These are phyloP conservation scores for Metellina segmentata DNA, from an alignment of 2,888 invertebrate species.

Conservation along the genomic window DNA sequence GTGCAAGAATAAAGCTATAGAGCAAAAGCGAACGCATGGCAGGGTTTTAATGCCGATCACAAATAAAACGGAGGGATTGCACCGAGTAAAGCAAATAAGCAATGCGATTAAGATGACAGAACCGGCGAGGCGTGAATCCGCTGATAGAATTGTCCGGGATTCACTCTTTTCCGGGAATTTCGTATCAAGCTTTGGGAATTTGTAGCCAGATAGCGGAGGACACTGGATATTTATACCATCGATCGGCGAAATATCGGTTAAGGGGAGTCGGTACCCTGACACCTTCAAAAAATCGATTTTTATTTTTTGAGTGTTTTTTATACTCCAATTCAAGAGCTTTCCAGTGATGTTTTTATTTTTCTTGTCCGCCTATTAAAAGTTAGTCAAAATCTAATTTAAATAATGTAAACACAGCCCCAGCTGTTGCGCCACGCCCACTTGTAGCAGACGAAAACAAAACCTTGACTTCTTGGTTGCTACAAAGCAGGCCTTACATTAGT, in stretches of 20 bases:
- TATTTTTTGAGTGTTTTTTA: no score
- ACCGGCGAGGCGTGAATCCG: slow-evolving; percentile 22
- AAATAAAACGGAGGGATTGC: slow-evolving; percentile 46
- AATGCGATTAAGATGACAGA: slow-evolving; percentile 55
- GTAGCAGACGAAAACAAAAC: no score
- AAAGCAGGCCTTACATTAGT: no score
- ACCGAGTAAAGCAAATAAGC: slow-evolving; percentile 46
- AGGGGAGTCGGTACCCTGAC: no score
- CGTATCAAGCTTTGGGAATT: not conserved
- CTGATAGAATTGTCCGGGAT: slow-evolving; percentile 56
- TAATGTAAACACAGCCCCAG: no score
- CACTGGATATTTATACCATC: not conserved
- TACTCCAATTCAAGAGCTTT: no score
- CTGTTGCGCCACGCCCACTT: no score
- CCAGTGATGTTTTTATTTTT: no score
- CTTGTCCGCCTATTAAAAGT: no score
- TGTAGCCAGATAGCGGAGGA: not conserved
- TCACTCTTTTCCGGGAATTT: slow-evolving; percentile 20
- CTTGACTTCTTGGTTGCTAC: no score
- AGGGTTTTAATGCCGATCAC: slow-evolving; percentile 48
- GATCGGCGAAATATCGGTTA: not conserved
- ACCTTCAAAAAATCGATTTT: no score
- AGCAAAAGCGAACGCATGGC: slow-evolving; percentile 22
- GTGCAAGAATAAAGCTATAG: slow-evolving; percentile 21
- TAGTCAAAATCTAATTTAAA: no score